A percentile compares a stretch with the other conserved stretches of the same genome.
phyloP scores from a whole-genome alignment of 1,140 invertebrate genomes.

The Harpegnathos saltator region DNA sequence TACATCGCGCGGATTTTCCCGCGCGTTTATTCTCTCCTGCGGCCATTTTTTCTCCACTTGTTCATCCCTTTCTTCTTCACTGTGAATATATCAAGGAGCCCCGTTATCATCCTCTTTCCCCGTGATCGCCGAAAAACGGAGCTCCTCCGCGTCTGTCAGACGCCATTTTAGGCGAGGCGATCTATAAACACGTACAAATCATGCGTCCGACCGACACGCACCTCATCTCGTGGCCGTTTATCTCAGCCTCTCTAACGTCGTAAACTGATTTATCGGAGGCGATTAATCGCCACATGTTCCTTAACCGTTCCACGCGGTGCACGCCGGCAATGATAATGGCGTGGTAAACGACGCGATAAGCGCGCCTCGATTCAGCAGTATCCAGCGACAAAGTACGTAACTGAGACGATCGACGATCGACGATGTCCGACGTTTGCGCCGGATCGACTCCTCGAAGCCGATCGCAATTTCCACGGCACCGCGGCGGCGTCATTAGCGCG shows the following conservation, averaged over 20 bases:
- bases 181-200: slow-evolving; percentile 3
- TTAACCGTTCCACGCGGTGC: slow-evolving; percentile 23
- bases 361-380: not conserved
- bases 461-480: slow-evolving; percentile 3
- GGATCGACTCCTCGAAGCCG: too few relatives aligned
- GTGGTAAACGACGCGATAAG: slow-evolving; percentile 26
- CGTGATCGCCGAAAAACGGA: too few relatives aligned
- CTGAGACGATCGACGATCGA: not conserved
- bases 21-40: too few relatives aligned
- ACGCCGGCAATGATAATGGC: slow-evolving; percentile 25
- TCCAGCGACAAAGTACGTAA: too few relatives aligned
- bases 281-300: slow-evolving; percentile 30
- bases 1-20: too few relatives aligned
- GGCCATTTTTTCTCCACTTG: too few relatives aligned
- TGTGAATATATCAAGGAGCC: too few relatives aligned
- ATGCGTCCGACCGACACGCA: slow-evolving; percentile 23
- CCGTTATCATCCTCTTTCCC: too few relatives aligned
- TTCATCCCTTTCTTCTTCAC: too few relatives aligned
- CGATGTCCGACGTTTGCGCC: too few relatives aligned
- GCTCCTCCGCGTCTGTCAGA: too few relatives aligned
- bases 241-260: slow-evolving; percentile 31
- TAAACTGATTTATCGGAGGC: slow-evolving; percentile 55
- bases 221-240: slow-evolving; percentile 7
- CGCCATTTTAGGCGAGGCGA: not conserved
- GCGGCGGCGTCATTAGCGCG: not conserved